A percentile compares a stretch with the other conserved stretches of the same genome.
phyloP scores from a whole-genome alignment of 2,797 vertebrate species.

The Morelia viridis region DNA sequence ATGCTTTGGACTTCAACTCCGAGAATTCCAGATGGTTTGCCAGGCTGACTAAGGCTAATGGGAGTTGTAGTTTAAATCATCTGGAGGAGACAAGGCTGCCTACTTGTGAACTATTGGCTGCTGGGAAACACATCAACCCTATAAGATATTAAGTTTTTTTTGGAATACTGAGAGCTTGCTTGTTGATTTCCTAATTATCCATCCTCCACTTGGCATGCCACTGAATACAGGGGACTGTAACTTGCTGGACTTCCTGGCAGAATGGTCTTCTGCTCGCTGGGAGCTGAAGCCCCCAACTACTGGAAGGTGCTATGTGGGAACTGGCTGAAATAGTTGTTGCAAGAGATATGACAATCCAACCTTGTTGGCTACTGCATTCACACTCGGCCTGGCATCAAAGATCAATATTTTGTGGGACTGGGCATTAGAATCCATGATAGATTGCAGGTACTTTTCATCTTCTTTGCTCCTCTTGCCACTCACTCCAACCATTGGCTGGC shows the following conservation, averaged over 20 bases:
- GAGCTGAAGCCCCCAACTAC: too few species aligned
- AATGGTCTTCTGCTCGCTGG: too few species aligned
- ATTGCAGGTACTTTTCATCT: slow-evolving; percentile 94
- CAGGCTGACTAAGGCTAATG: too few species aligned
- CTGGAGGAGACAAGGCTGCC: too few species aligned
- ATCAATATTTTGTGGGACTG: slow-evolving; percentile 99
- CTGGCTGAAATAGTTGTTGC: not conserved
- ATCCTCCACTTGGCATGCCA: not conserved
- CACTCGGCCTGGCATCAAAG: slow-evolving; percentile 93
- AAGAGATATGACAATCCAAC: slow-evolving; percentile 64
- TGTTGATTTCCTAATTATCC: not conserved
- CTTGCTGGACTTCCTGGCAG: too few species aligned
- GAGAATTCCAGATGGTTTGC: not conserved
- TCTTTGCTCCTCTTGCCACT: slow-evolving; percentile 94
- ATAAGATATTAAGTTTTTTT: not conserved
- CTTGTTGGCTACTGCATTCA: slow-evolving; percentile 96
- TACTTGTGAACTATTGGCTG: not conserved
- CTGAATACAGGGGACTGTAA: not conserved
- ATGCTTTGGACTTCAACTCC: not conserved
- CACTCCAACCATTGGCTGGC: slow-evolving; percentile 94
- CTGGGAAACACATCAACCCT: not conserved
- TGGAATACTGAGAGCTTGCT: not conserved
- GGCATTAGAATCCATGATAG: slow-evolving; percentile 97
- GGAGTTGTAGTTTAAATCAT: too few species aligned
- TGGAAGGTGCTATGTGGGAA: not conserved